Percentiles rank a stretch among this genome's conserved stretches.
Evolutionary conservation across 1,140 invertebrate species (phyloP).

Genomic region (Camponotus pennsylvanicus): DNA sequence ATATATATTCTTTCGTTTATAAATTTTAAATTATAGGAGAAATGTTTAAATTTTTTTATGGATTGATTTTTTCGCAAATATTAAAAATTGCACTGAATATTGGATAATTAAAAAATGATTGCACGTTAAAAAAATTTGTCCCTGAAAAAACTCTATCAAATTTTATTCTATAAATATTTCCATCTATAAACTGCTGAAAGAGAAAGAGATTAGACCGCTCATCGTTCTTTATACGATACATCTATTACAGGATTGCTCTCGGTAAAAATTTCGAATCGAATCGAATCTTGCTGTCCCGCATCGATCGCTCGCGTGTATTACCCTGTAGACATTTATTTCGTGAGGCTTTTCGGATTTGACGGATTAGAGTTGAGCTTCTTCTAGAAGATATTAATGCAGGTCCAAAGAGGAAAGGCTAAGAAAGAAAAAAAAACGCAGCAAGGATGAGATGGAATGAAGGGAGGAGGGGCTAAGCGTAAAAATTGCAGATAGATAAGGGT

Average conservation of each 20-base stretch:
- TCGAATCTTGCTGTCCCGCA: constrained; percentile 54
- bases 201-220: constrained; percentile 12
- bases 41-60: too few species aligned
- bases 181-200: neutral
- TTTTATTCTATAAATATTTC: neutral
- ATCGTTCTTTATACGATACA: neutral
- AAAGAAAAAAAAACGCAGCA: neutral
- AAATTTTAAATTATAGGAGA: neutral
- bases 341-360: constrained; percentile 73
- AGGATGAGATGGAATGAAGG: constrained; percentile 20
- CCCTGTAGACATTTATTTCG: constrained; percentile 70
- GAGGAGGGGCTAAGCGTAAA: constrained; percentile 58
- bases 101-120: neutral
- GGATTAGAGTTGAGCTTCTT: constrained; percentile 70
- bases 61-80: too few species aligned
- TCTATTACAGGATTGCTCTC: constrained; percentile 18
- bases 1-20: neutral
- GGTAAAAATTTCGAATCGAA: constrained; percentile 57
- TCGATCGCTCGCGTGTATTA: constrained; percentile 52
- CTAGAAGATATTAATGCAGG: constrained; percentile 71
- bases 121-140: neutral
- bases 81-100: neutral
- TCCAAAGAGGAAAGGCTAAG: neutral
- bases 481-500: constrained; percentile 74
- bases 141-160: neutral